phyloP scores from a whole-genome alignment of 2,888 invertebrate genomes.

The Drosophila monieri region DNA sequence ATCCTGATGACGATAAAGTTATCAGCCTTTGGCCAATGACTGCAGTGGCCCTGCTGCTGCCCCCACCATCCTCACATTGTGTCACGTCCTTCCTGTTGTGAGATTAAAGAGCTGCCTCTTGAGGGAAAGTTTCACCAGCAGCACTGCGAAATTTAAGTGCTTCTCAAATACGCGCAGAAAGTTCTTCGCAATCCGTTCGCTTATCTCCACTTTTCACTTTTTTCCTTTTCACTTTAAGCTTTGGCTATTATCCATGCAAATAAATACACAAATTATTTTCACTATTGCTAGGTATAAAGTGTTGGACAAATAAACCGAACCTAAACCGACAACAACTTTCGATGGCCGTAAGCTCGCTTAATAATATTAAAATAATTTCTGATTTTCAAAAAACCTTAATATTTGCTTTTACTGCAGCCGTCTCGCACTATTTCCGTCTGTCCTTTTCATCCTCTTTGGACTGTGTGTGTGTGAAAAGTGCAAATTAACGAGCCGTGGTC shows the following conservation, averaged over 20 bases:
- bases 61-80: too few species aligned
- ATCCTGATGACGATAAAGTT: conserved; percentile 65
- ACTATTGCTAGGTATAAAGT: conserved; percentile 37
- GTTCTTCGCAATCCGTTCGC: conserved; percentile 18
- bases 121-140: conserved; percentile 42
- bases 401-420: conserved; percentile 5
- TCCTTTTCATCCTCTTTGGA: conserved; percentile 3
- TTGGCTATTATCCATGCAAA: conserved; percentile 31
- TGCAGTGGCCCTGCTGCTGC: not conserved
- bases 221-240: conserved; percentile 27
- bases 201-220: not conserved
- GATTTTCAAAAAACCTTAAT: conserved; percentile 11
- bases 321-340: conserved; percentile 21
- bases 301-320: conserved; percentile 47
- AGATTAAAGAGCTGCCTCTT: conserved; percentile 13
- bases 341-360: conserved; percentile 23
- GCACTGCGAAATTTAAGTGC: conserved; percentile 51
- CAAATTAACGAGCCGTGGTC: conserved; percentile 37
- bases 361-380: conserved; percentile 44
- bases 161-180: conserved; percentile 54
- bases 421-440: conserved; percentile 5
- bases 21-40: conserved; percentile 41
- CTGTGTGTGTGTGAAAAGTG: conserved; percentile 22
- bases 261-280: conserved; percentile 51
- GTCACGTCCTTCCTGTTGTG: conserved; percentile 1